These are phyloP conservation scores for Agriopis aurantiaria DNA, from an alignment of 2,888 invertebrate species.

Conservation along the genomic window DNA sequence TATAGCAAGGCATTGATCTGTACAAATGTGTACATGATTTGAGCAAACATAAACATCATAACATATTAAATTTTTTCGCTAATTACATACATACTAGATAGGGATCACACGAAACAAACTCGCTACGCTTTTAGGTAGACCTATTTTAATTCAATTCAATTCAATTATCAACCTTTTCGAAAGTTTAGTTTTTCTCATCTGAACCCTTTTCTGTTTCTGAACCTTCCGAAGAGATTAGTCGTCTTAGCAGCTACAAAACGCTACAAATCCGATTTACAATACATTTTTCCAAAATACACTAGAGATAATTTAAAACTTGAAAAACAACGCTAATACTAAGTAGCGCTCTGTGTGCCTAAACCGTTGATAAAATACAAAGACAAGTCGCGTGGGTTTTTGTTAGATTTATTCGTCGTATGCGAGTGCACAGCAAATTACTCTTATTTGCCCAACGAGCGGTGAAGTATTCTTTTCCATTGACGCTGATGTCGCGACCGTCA, in stretches of 20 bases:
- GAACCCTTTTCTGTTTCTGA: neutral
- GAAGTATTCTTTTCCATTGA: conserved; percentile 53
- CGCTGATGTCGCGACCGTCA: conserved; percentile 26
- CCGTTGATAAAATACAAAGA: conserved; percentile 22
- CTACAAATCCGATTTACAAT: neutral
- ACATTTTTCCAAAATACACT: neutral
- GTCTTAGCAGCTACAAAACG: neutral
- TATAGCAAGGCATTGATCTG: conserved; percentile 12
- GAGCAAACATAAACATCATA: no score
- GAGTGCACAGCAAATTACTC: conserved; percentile 62
- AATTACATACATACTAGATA: neutral
- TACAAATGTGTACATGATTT: neutral
- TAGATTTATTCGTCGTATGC: conserved; percentile 59
- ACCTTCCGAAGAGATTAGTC: neutral
- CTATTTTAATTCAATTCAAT: no score
- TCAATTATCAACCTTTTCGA: no score
- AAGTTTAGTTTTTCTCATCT: no score
- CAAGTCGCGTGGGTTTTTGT: conserved; percentile 55
- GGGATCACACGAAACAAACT: neutral
- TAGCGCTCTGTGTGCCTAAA: neutral
- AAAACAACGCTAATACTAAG: neutral
- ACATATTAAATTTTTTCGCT: no score
- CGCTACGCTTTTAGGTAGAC: neutral
- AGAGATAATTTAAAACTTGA: neutral
- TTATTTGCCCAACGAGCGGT: conserved; percentile 57